Conservation (phyloP, 2,888 invertebrate species). For the Hydroisotoma schaefferi region DNA sequence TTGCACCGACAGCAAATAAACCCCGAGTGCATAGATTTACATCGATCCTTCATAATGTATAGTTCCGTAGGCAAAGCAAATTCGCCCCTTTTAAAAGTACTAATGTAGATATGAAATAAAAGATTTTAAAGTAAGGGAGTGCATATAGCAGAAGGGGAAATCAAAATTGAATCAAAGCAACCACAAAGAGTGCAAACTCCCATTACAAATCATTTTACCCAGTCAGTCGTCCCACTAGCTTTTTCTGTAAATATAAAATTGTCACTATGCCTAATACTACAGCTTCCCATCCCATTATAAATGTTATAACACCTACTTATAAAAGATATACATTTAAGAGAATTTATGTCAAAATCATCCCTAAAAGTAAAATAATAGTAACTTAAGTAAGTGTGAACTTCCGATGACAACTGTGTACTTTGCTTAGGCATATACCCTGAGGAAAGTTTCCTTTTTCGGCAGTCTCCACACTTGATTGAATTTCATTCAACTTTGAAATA, state of each 20-base stretch:
- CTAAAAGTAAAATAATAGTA: conserved; percentile 9
- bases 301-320: too few relatives aligned
- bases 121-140: too few relatives aligned
- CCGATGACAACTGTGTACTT: conserved; percentile 17
- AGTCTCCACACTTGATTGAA: conserved; percentile 20
- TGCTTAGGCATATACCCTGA: conserved; percentile 15
- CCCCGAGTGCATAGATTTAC: too few relatives aligned
- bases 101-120: too few relatives aligned
- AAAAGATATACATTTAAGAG: too few relatives aligned
- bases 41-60: not conserved
- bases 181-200: conserved; percentile 38
- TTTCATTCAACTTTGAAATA: conserved; percentile 15
- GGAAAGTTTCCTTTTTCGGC: conserved; percentile 5
- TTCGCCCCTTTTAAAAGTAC: too few relatives aligned
- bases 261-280: too few relatives aligned
- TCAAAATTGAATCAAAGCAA: conserved; percentile 29
- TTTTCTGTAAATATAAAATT: too few relatives aligned
- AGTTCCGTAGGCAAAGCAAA: too few relatives aligned
- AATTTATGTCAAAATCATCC: too few relatives aligned
- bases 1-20: conserved; percentile 40
- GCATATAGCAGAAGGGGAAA: conserved; percentile 7
- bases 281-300: too few relatives aligned
- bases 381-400: conserved; percentile 40
- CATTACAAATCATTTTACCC: conserved; percentile 47
- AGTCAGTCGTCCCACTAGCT: too few relatives aligned